These are phyloP conservation scores for Megaustenia siamemsis DNA, from an alignment of 2,888 invertebrate species.

Conservation along the genomic window DNA sequence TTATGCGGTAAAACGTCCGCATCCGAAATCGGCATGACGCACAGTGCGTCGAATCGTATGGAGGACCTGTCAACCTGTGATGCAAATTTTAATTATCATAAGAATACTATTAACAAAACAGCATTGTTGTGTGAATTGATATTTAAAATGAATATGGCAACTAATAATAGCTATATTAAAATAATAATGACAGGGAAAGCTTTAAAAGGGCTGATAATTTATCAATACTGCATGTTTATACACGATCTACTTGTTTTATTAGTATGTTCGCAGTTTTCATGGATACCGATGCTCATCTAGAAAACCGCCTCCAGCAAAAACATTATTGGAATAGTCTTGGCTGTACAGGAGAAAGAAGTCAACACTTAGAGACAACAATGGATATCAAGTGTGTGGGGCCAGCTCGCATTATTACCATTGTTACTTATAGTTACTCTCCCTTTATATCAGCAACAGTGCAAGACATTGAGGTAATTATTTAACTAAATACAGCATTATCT, in stretches of 20 bases:
- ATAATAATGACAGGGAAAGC: neutral
- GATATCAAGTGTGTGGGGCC: conserved; percentile 1
- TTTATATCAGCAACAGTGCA: neutral
- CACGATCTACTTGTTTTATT: neutral
- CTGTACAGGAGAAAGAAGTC: neutral
- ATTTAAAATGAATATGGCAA: too few species aligned
- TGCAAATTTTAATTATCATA: too few species aligned
- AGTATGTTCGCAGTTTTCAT: conserved; percentile 10
- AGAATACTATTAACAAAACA: too few species aligned
- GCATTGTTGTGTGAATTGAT: too few species aligned
- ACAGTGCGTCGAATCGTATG: too few species aligned
- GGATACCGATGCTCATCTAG: neutral
- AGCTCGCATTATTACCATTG: conserved; percentile 27
- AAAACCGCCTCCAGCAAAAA: neutral
- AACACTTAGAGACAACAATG: neutral
- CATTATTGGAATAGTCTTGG: conserved; percentile 25
- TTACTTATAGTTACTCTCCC: conserved; percentile 13
- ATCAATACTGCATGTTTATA: neutral
- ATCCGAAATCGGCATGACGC: too few species aligned
- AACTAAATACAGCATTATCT: too few species aligned
- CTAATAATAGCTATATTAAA: too few species aligned
- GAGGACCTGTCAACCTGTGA: too few species aligned
- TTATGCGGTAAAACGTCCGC: too few species aligned
- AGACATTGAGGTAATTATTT: conserved; percentile 10
- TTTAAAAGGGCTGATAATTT: neutral